Base-by-base conservation (phyloP, 2,888 invertebrate species). In the Andrena camellia region DNA sequence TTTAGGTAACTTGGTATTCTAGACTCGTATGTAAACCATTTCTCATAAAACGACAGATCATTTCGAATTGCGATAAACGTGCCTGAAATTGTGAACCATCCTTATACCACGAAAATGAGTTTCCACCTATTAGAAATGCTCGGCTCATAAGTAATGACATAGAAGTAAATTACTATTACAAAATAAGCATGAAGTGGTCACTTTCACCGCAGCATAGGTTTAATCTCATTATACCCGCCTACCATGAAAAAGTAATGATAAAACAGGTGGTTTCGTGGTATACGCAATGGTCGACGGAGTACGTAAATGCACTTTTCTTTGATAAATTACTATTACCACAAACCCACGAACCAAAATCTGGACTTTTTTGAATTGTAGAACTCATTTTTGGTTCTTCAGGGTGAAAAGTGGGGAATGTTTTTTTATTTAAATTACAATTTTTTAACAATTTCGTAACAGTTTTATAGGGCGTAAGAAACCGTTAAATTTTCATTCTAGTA, bases 81-180 rank as follows among this genome's bases (percentile, higher is more conserved):
- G 20, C 20, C 6, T 52, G 20, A 8, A 52, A 52, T 52, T 20
- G 8, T 20, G 8, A 52, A 52, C 52, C 52, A 8, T 20, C 20
- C 20, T 20, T 20, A 20, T 52, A 52, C 20, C 20, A n/a, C 20
- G 20, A 52, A 52, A 52, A 52, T 59, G n/a, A 29, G 23, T 59
- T 59, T 59, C 29, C 13, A 23, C 23, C 17, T 63, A 6, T 8
- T 5, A 71, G 59, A 60, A 68, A 70, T 52, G 35, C 42, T 20
- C 0, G 6, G 17, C 17, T 42, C 42, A 5, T 42, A 2, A 54
- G 0, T 20, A 52, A 52, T 20, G 8, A 20, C 52, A 52, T 20
- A 57, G 17, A 17, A 42, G 17, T 42, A 57, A 57, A 57, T 57
- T 20, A 23, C 23, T 23, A 57, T 26, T 23, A 57, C 20, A 57